phyloP scores from a whole-genome alignment of 2,113 vertebrate genomes.

The Epinephelus lanceolatus region DNA sequence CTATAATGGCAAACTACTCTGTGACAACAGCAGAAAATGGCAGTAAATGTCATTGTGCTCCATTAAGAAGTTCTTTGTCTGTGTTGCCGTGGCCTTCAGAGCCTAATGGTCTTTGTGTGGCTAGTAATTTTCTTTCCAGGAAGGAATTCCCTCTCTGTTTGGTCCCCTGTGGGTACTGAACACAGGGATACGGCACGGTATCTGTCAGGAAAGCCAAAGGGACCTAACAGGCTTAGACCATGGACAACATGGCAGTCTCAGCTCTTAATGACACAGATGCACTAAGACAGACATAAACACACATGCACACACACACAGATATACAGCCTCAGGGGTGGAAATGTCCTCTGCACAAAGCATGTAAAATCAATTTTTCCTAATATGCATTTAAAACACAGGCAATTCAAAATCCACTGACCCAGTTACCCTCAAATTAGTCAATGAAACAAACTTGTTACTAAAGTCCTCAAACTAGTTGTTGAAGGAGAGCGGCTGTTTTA shows the following conservation, averaged over 20 bases:
- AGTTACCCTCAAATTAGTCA: constrained; percentile 22
- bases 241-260: constrained; percentile 26
- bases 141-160: constrained; percentile 49
- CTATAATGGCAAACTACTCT: constrained; percentile 29
- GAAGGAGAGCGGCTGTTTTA: constrained; percentile 10
- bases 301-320: not conserved
- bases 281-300: constrained; percentile 17
- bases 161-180: constrained; percentile 20
- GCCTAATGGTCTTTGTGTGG: constrained; percentile 60
- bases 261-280: constrained; percentile 27
- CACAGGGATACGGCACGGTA: constrained; percentile 44
- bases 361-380: not conserved
- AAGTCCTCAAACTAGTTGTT: constrained; percentile 17
- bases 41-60: constrained; percentile 67
- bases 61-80: constrained; percentile 66
- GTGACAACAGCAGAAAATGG: constrained; percentile 39
- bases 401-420: constrained; percentile 8
- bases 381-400: constrained; percentile 15
- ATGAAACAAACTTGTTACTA: constrained; percentile 26
- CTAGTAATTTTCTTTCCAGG: constrained; percentile 57
- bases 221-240: constrained; percentile 39
- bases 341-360: constrained; percentile 38
- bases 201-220: constrained; percentile 32
- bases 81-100: constrained; percentile 46
- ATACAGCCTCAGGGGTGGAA: constrained; percentile 17